Percentiles rank a stretch among this genome's conserved stretches.
These are phyloP conservation scores for Psettodes erumei DNA, from an alignment of 2,113 vertebrate genomes.

Conservation along the genomic window DNA sequence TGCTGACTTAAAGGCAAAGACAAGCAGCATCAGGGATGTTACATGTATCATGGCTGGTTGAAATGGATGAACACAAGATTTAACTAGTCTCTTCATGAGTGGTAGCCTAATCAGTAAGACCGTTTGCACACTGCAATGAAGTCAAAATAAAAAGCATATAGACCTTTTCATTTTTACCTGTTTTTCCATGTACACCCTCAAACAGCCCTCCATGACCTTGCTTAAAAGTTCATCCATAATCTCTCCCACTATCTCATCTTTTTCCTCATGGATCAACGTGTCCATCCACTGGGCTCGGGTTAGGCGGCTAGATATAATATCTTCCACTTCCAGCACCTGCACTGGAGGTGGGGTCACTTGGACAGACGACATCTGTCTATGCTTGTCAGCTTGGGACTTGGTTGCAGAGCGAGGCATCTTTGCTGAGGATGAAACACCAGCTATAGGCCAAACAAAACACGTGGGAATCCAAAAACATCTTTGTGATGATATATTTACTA, in stretches of 20 bases:
- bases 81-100: neutral
- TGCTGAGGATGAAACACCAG: constrained; percentile 31
- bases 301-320: constrained; percentile 72
- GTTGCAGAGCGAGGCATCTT: constrained; percentile 70
- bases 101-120: neutral
- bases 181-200: constrained; percentile 64
- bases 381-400: constrained; percentile 76
- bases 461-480: neutral
- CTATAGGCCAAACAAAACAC: neutral
- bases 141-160: neutral
- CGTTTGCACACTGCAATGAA: neutral
- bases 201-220: constrained; percentile 74
- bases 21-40: neutral
- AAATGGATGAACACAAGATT: constrained; percentile 7
- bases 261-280: constrained; percentile 73
- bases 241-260: constrained; percentile 76
- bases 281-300: constrained; percentile 76
- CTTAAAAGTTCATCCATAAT: constrained; percentile 79
- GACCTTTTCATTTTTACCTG: constrained; percentile 77
- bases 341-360: constrained; percentile 21
- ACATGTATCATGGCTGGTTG: neutral
- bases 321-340: constrained; percentile 46
- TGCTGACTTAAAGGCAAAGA: constrained; percentile 75
- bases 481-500: neutral
- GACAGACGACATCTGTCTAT: neutral